Base-by-base conservation (phyloP, 2,888 invertebrate species). In the Zhengitettix transpicula region DNA sequence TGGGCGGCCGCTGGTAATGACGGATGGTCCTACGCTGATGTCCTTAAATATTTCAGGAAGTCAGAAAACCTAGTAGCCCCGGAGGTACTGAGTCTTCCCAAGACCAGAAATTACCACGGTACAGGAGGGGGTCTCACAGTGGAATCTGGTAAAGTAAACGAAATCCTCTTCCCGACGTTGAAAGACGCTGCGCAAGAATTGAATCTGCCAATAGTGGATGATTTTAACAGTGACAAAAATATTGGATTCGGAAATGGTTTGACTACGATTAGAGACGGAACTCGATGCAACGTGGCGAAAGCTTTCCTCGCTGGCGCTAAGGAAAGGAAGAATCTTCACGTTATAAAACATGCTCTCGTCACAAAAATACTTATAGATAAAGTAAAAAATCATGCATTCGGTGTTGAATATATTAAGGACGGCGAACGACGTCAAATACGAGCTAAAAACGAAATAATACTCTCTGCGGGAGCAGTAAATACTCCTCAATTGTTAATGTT, bases 361-460 rank as follows among this genome's bases (percentile, higher is more conserved):
- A 81, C 80, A 0, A 83, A 82, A 71, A 72, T 89, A 3, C 70
- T 87, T 0, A 82, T 89, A n/a, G 79, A 86, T 67, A 75, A 76
- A 0, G 64, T 70, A 14, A 80, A 80, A 0, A 83, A 81, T 66
- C 73, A 73, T 16, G 86, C 87, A 0, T 78, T 79, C 62, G 89
- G 87, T 0, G 82, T 89, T 0, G 76, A 85, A 65, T 84, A 83
- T 63, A 71, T 78, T 1, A 78, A 81, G 58, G 76, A 81, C 15
- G 75, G 75, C 16, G 64, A 66, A 40, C 68, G 65, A 11, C 67
- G 68, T 44, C 74, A 72, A 12, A 74, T 74, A 65, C 61, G 61
- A 16, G 56, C 62, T 0, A 63, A 71, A 42, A 74, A 73, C 58
- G 77, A 75, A 63, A 72, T 81, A 1, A 77, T 81, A 61, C 66